A percentile compares a stretch with the other conserved stretches of the same genome.
Evolutionary conservation across 2,888 invertebrate species (phyloP).

Genomic region (Brachyptera risi): DNA sequence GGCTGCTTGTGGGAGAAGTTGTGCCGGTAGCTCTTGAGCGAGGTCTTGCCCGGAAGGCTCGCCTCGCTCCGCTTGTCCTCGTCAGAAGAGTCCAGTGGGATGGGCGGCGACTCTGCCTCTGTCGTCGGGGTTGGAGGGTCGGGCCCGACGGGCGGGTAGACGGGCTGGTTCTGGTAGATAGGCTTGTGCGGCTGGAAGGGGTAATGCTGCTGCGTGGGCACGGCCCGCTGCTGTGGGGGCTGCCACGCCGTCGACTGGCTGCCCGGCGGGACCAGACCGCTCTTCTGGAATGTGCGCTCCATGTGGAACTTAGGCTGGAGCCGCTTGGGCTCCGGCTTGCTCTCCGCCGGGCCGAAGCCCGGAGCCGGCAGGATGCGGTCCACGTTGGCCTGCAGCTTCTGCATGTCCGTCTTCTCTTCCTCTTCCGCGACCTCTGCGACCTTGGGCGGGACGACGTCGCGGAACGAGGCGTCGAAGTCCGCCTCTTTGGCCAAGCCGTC

Average conservation of each 20-base stretch:
- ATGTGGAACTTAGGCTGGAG: constrained; percentile 15
- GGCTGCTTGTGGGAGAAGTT: constrained; percentile 15
- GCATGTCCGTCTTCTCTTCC: constrained; percentile 1
- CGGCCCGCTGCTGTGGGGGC: neutral
- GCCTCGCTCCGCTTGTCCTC: neutral
- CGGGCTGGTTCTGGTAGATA: constrained; percentile 5
- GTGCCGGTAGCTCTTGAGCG: constrained; percentile 37
- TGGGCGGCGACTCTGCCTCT: neutral
- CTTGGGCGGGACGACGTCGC: no score
- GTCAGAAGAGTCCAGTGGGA: constrained; percentile 10
- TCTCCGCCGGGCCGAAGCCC: constrained; percentile 1
- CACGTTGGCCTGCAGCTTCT: constrained; percentile 9
- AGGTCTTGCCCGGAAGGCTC: neutral
- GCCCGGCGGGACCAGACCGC: constrained; percentile 15
- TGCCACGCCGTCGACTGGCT: neutral
- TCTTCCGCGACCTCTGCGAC: neutral
- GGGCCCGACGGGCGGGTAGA: neutral
- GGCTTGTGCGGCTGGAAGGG: constrained; percentile 8
- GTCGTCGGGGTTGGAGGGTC: neutral
- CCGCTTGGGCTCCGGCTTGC: constrained; percentile 10
- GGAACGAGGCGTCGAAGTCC: no score
- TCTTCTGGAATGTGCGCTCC: constrained; percentile 24
- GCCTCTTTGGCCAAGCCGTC: neutral
- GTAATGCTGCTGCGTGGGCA: neutral
- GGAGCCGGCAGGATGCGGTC: constrained; percentile 12